Base-by-base conservation (phyloP, 2,888 invertebrate genomes). In the Melinaea marsaeus region DNA sequence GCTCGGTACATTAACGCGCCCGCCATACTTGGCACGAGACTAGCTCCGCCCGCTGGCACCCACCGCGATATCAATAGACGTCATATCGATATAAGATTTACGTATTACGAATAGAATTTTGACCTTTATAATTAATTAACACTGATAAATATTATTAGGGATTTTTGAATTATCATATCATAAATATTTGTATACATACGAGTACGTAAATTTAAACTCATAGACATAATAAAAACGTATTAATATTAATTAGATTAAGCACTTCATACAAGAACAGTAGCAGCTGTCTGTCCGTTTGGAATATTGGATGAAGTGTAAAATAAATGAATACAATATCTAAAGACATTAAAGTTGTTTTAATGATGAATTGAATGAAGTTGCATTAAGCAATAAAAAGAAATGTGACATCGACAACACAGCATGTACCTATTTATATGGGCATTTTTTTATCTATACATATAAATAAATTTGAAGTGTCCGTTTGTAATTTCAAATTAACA, bases 11-110 rank as follows among this genome's bases (percentile, higher is more conserved):
- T 89, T 90, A 90, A 80, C 90, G 89, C 84, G 87, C 88, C 81
- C 86, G 85, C 86, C 89, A 90, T 90, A 88, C 81, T 90, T 90
- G 90, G 89, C 89, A 89, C 83, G 80, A 74, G 76, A 72, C 76
- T 77, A 75, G 77, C 87, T 77, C 84, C 87, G 83, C 87, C 88
- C 74, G 80, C 80, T 86, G 86, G 85, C 86, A 85, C 74, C 74
- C 76, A 77, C 75, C 80, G 77, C 77, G 80, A 77, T 77, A 80
- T 79, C 79, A 75, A 77, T 83, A 84, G 84, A 80, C 68, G 72
- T 76, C 71, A 74, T 75, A 76, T 81, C 82, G 79, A 85, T 83
- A 76, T 72, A 76, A 65, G 63, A 65, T 61, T 67, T 57, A 65
- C 59, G 61, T 35, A 51, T 62, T 65, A 62, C 71, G 65, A 70